These are phyloP conservation scores for Adela reaumurella DNA, from an alignment of 2,888 invertebrate species.

Conservation along the genomic window DNA sequence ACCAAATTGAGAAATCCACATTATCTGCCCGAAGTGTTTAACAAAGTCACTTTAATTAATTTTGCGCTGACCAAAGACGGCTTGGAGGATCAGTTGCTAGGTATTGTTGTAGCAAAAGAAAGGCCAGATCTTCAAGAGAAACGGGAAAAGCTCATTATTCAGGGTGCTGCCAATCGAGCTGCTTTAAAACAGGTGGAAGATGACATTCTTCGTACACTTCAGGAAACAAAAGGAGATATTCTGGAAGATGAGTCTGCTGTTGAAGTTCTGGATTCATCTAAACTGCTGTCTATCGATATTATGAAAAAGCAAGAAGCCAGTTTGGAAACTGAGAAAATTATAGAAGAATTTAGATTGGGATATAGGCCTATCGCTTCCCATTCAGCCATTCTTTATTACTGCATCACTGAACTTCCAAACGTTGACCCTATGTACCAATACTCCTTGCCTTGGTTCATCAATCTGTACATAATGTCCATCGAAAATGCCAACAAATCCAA, in stretches of 20 bases:
- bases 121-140: conserved; percentile 80
- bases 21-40: conserved; percentile 79
- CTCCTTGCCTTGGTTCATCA: conserved; percentile 82
- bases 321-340: conserved; percentile 70
- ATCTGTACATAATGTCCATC: conserved; percentile 73
- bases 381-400: conserved; percentile 77
- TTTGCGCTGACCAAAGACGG: conserved; percentile 81
- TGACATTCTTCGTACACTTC: conserved; percentile 79
- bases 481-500: conserved; percentile 70
- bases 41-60: conserved; percentile 79
- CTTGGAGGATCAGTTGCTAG: conserved; percentile 77
- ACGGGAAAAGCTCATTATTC: conserved; percentile 72
- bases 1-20: conserved; percentile 82
- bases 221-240: conserved; percentile 81
- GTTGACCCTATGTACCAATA: conserved; percentile 90
- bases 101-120: conserved; percentile 82
- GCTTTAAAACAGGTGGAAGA: conserved; percentile 84
- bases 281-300: conserved; percentile 76
- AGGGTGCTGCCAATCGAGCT: conserved; percentile 75
- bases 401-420: conserved; percentile 76
- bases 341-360: conserved; percentile 70
- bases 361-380: conserved; percentile 77
- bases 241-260: conserved; percentile 89
- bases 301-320: conserved; percentile 76
- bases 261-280: conserved; percentile 82